Base-by-base conservation (phyloP, 2,113 vertebrate genomes). In the Thinocorus orbignyianus region DNA sequence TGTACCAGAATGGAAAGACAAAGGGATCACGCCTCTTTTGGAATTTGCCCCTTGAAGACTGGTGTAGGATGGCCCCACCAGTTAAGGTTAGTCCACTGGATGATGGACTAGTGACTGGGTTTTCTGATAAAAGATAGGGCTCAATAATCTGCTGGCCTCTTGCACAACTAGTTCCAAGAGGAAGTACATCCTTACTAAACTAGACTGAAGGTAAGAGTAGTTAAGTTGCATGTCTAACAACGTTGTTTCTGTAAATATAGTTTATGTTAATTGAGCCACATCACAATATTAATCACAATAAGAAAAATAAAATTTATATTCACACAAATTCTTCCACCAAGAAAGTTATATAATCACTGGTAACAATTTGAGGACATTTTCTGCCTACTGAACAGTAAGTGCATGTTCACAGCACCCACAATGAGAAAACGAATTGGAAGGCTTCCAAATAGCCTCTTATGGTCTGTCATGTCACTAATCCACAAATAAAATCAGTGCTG, bases 381-480 rank as follows among this genome's bases (percentile, higher is more conserved):
- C 80, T 84, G 69, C 77, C 69, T 93, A n/a, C 42, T 86, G 80
- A 92, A 92, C 26, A 46, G 3, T 88, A 81, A 86, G n/a, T 64
- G 39, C 33, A 22, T 68, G 24, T 81, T 93, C 92, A 89, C 16
- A 91, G 73, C n/a, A 91, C 37, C 51, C 30, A 84, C 54, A 66
- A 42, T 84, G 72, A 88, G 60, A 88, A 93, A 92, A 81, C 17
- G 31, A 78, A 74, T 37, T 95, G 88, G 86, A 97, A 95, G 33
- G 33, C 6, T 93, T 95, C 88, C 94, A 97, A 86, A 92, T 52
- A 93, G 80, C 76, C 88, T 96, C 94, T 88, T 86, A 81, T 39
- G 72, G 55, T 86, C 80, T 95, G 88, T 88, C 94, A 91, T 88
- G 80, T 94, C 83, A 78, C 54, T 92, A 94, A 94, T 94, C 76